phyloP scores from a whole-genome alignment of 2,113 vertebrate species.

The Stomatorhinus ivindoensis region DNA sequence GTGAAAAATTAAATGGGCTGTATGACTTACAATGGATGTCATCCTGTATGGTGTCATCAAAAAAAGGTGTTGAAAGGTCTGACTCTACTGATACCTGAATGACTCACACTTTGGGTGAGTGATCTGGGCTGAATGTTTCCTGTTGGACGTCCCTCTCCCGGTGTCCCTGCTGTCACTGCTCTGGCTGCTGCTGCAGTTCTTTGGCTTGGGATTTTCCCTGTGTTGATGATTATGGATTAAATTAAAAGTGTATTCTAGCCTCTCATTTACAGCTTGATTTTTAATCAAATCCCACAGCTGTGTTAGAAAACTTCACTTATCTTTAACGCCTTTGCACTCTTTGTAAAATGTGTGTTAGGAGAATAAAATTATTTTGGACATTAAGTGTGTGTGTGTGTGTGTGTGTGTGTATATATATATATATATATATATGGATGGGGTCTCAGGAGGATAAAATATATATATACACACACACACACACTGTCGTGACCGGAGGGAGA shows the following conservation, averaged over 20 bases:
- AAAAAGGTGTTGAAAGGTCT: not conserved
- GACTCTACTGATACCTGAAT: not conserved
- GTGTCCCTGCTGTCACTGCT: not conserved
- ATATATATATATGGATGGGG: too few species aligned
- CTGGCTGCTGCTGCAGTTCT: not conserved
- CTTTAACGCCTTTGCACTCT: conserved; percentile 39
- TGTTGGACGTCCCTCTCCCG: not conserved
- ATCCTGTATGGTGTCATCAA: not conserved
- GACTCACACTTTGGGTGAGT: not conserved
- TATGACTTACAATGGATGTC: too few species aligned
- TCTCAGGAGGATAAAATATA: too few species aligned
- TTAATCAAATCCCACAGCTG: not conserved
- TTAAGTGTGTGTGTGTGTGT: not conserved
- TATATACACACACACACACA: too few species aligned
- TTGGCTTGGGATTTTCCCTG: not conserved
- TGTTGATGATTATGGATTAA: not conserved
- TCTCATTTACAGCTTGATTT: not conserved
- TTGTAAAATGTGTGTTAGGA: conserved; percentile 32
- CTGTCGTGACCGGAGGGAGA: too few species aligned
- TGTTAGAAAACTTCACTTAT: not conserved
- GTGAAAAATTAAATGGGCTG: not conserved
- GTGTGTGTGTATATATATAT: not conserved
- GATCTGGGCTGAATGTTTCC: not conserved
- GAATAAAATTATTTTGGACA: conserved; percentile 40
- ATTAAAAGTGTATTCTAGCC: not conserved